Conservation (phyloP, 2,797 vertebrate genomes). For the Microctenopoma stevenorrisi region DNA sequence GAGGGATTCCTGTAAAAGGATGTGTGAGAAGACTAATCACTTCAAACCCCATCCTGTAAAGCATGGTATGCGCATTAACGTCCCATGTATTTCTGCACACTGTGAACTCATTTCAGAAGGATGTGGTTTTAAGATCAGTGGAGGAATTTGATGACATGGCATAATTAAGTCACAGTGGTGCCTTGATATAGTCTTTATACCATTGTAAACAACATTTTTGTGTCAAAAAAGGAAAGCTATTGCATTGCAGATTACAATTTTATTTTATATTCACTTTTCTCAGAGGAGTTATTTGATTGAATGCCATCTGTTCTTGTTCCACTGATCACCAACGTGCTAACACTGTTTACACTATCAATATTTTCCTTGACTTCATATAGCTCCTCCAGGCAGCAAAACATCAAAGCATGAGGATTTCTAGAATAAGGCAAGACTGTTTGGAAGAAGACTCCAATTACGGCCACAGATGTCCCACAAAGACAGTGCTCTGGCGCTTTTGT, state of each 20-base stretch:
- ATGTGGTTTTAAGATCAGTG: slow-evolving; percentile 67
- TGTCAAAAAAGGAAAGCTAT: slow-evolving; percentile 46
- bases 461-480: slow-evolving; percentile 68
- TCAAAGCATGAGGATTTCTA: slow-evolving; percentile 44
- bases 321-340: slow-evolving; percentile 35
- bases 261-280: slow-evolving; percentile 34
- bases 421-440: slow-evolving; percentile 43
- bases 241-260: slow-evolving; percentile 37
- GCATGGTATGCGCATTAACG: slow-evolving; percentile 58
- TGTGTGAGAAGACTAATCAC: slow-evolving; percentile 71
- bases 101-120: slow-evolving; percentile 61
- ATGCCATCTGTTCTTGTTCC: slow-evolving; percentile 60
- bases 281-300: slow-evolving; percentile 17
- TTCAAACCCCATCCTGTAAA: slow-evolving; percentile 65
- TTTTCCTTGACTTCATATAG: slow-evolving; percentile 64
- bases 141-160: slow-evolving; percentile 55
- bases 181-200: slow-evolving; percentile 66
- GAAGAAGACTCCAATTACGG: slow-evolving; percentile 62
- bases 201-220: slow-evolving; percentile 67
- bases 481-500: slow-evolving; percentile 26
- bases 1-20: slow-evolving; percentile 69
- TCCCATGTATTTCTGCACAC: slow-evolving; percentile 58
- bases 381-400: slow-evolving; percentile 54
- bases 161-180: slow-evolving; percentile 49
- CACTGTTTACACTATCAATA: slow-evolving; percentile 64